Base-by-base conservation (phyloP, 2,888 invertebrate species). In the Urechis unicinctus region DNA sequence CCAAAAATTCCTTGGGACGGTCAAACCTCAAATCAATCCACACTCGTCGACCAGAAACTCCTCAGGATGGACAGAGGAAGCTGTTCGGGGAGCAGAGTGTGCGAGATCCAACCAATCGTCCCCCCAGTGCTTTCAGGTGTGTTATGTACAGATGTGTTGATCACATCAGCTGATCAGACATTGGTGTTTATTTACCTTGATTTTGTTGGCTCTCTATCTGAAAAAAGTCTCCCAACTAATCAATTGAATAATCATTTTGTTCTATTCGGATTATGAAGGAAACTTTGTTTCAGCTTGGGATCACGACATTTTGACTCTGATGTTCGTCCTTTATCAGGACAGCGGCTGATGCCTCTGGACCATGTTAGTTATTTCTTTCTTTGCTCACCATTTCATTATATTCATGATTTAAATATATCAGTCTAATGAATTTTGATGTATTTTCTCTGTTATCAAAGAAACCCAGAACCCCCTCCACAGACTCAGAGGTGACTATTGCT, bases 41-140 rank as follows among this genome's bases (percentile, higher is more conserved):
- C 70, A 91, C 91, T 49, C 85, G 87, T 55, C 82, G 91, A n/a
- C 91, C 91, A 5, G 89, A 86, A 74, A 91, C 91, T 13, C 91
- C 91, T 6, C 83, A 87, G 43, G 89, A 89, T 61, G 85, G 88
- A 43, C 86, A 88, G 63, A 82, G 91, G 31, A 85, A 86, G 21
- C 81, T 91, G 6, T 91, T 88, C 78, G 87, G 87, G 26, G 63
- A 68, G 2, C 61, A 68, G 13, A 73, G 72, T 46, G 63, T 64
- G 22, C 65, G 74, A 51, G 66, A 67, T 47, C 68, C 72, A 31
- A 69, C 72, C 49, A 69, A 70, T 26, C 61, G 78, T 58, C 77
- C 78, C 28, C 74, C 77, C 17, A 77, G 77, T 67, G 69, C 75
- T 31, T 74, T 77, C 59, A 75, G 76, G 77, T 77, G 41, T n/a